Conservation (phyloP, 2,113 vertebrate species). For the Pomatostomus ruficeps region DNA sequence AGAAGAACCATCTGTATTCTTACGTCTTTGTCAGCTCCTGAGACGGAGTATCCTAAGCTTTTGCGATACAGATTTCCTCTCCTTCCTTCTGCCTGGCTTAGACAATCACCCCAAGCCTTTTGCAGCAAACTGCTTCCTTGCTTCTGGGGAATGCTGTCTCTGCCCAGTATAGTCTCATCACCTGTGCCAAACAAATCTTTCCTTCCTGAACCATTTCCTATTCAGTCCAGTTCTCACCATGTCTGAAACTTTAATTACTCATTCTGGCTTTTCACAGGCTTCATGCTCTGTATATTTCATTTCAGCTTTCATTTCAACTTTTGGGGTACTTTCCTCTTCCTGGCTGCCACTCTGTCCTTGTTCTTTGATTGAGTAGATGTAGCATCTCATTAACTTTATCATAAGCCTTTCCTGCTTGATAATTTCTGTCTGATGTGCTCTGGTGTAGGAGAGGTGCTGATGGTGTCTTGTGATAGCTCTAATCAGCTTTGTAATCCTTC, state of each 20-base stretch:
- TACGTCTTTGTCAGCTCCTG: background rate
- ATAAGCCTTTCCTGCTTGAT: background rate
- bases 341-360: background rate
- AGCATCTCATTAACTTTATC: background rate
- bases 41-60: background rate
- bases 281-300: background rate
- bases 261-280: background rate
- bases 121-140: background rate
- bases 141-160: background rate
- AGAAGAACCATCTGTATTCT: background rate
- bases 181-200: background rate
- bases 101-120: background rate
- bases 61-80: background rate
- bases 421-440: background rate
- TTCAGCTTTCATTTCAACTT: background rate
- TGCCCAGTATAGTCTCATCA: background rate
- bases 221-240: background rate
- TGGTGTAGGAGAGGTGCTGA: background rate
- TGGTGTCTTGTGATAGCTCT: slow-evolving; percentile 3
- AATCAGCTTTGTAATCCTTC: background rate
- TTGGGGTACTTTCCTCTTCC: background rate
- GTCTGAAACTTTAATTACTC: background rate
- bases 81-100: background rate
- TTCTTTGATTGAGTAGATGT: background rate
- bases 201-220: background rate